These are phyloP conservation scores for Gouania willdenowi DNA, from an alignment of 2,797 vertebrate species.

Conservation along the genomic window DNA sequence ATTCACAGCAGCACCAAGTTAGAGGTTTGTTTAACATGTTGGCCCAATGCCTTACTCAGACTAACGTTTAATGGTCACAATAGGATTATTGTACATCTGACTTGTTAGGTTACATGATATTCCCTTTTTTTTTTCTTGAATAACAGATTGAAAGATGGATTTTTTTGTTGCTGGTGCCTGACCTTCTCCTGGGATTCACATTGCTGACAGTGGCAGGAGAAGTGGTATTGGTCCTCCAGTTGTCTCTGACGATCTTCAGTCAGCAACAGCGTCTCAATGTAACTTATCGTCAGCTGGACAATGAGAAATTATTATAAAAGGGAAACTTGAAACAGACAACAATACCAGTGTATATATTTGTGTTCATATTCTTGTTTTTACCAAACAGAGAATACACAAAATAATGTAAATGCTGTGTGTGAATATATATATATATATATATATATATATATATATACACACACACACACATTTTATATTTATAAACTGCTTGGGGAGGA, in stretches of 20 bases:
- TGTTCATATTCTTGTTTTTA: background rate
- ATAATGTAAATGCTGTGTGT: too few species aligned
- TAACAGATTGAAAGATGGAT: background rate
- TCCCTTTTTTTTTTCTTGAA: too few species aligned
- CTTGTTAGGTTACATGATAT: too few species aligned
- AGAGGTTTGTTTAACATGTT: too few species aligned
- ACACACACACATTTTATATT: too few species aligned
- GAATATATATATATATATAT: too few species aligned
- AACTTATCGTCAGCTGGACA: conserved; percentile 62
- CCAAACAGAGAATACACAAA: too few species aligned
- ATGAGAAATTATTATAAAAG: conserved; percentile 5
- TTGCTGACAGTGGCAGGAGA: conserved; percentile 55
- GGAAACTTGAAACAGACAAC: background rate
- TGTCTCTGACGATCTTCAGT: conserved; percentile 54
- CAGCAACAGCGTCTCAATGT: conserved; percentile 48
- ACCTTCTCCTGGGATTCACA: conserved; percentile 50
- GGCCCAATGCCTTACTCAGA: too few species aligned
- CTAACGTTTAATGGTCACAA: too few species aligned
- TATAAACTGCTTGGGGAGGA: background rate
- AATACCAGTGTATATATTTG: background rate
- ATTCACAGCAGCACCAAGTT: too few species aligned
- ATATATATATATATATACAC: too few species aligned
- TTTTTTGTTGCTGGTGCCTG: conserved; percentile 7
- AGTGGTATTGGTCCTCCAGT: conserved; percentile 64
- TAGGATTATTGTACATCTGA: too few species aligned